A percentile compares a stretch with the other conserved stretches of the same genome.
phyloP scores from a whole-genome alignment of 2,797 vertebrate genomes.

The Spinus olivaceus region DNA sequence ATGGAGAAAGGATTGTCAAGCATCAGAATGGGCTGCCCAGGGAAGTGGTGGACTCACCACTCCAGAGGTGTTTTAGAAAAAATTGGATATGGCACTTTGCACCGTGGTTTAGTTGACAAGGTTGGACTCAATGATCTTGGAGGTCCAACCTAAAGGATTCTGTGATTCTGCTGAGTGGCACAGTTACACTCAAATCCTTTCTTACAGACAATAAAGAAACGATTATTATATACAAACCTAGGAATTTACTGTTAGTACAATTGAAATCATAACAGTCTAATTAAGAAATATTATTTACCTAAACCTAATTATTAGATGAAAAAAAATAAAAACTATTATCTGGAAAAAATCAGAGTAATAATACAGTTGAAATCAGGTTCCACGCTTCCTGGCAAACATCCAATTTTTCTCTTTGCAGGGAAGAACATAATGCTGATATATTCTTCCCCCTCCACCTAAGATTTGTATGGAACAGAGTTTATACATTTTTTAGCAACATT shows the following conservation, averaged over 20 bases:
- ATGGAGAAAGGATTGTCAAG: background rate
- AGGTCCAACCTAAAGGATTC: background rate
- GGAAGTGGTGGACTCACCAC: background rate
- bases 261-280: background rate
- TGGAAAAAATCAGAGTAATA: background rate
- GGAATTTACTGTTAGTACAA: background rate
- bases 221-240: background rate
- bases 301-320: background rate
- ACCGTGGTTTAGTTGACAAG: background rate
- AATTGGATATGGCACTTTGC: background rate
- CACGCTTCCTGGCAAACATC: background rate
- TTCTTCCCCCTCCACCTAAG: background rate
- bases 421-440: background rate
- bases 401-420: background rate
- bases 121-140: background rate
- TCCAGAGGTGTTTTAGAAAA: background rate
- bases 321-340: background rate
- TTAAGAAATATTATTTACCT: background rate
- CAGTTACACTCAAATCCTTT: background rate
- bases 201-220: background rate
- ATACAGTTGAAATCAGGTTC: background rate
- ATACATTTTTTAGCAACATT: background rate
- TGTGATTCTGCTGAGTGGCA: background rate
- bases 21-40: background rate
- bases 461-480: background rate